A percentile compares a stretch with the other conserved stretches of the same genome.
These are phyloP conservation scores for Cerastis rubricosa DNA, from an alignment of 2,888 invertebrate genomes.

Conservation along the genomic window DNA sequence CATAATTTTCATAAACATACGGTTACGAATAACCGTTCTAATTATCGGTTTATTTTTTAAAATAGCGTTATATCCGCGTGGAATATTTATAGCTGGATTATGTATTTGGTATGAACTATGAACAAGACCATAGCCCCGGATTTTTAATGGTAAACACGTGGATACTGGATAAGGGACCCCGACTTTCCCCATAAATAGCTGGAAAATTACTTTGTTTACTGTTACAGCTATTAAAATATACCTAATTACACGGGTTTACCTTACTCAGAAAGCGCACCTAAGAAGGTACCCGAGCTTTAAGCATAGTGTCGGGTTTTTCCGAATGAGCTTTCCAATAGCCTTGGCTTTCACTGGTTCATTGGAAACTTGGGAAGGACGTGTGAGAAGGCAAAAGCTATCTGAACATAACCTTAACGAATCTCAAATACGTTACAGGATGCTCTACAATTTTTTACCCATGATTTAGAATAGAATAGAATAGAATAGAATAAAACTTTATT, in stretches of 20 bases:
- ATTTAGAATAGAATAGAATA: too few species aligned
- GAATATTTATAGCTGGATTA: slow-evolving; percentile 5
- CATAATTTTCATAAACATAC: slow-evolving; percentile 47
- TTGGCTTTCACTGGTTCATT: slow-evolving; percentile 16
- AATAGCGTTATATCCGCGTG: slow-evolving; percentile 2
- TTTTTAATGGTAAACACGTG: slow-evolving; percentile 7
- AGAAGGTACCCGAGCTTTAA: slow-evolving; percentile 7
- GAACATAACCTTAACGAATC: neutral
- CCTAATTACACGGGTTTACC: neutral
- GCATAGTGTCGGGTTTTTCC: slow-evolving; percentile 36
- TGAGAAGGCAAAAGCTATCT: slow-evolving; percentile 7
- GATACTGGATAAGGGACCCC: neutral
- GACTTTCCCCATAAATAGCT: neutral
- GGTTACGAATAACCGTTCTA: slow-evolving; percentile 48
- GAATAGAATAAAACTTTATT: too few species aligned
- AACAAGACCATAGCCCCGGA: slow-evolving; percentile 5
- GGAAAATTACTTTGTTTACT: neutral
- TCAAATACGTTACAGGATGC: neutral
- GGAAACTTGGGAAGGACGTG: slow-evolving; percentile 13
- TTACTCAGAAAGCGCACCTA: slow-evolving; percentile 6
- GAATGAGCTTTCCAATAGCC: slow-evolving; percentile 18
- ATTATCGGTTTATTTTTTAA: slow-evolving; percentile 45
- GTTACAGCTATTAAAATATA: neutral
- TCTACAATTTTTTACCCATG: neutral
- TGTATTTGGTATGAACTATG: neutral